phyloP scores from a whole-genome alignment of 2,113 vertebrate genomes.

The Hucho hucho region DNA sequence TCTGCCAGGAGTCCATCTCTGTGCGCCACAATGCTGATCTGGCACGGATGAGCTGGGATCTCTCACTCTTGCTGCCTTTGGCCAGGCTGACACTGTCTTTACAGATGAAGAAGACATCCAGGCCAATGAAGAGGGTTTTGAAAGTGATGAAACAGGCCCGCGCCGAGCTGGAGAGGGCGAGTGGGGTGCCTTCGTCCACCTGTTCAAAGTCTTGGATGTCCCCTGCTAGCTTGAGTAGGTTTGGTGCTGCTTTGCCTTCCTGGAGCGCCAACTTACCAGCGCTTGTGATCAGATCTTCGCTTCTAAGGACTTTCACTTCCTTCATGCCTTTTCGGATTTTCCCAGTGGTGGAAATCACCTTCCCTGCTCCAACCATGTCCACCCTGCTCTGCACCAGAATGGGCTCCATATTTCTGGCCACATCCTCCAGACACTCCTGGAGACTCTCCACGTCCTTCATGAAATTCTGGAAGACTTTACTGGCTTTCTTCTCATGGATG shows the following conservation, averaged over 20 bases:
- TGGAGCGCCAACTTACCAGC: constrained; percentile 27
- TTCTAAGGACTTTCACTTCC: constrained; percentile 18
- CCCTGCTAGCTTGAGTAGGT: constrained; percentile 33
- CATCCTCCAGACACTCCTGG: constrained; percentile 2
- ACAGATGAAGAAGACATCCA: constrained; percentile 53
- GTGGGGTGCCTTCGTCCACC: constrained; percentile 41
- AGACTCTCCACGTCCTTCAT: background rate
- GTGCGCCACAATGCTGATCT: constrained; percentile 43
- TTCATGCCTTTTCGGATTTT: constrained; percentile 15
- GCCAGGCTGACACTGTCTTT: constrained; percentile 51
- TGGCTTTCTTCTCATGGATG: background rate
- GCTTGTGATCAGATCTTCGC: constrained; percentile 4
- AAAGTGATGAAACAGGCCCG: constrained; percentile 39
- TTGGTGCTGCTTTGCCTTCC: constrained; percentile 33
- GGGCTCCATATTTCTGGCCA: background rate
- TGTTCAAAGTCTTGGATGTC: constrained; percentile 54
- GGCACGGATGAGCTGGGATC: constrained; percentile 39
- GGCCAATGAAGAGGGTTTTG: constrained; percentile 52
- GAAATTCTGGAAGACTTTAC: background rate
- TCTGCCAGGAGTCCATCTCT: constrained; percentile 46
- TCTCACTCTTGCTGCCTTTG: constrained; percentile 47
- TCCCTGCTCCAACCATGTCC: background rate
- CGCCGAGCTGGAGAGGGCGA: constrained; percentile 37
- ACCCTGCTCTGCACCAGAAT: background rate
- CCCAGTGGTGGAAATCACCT: background rate